These are phyloP conservation scores for Aegithalos caudatus DNA, from an alignment of 2,113 vertebrate genomes.

Conservation along the genomic window DNA sequence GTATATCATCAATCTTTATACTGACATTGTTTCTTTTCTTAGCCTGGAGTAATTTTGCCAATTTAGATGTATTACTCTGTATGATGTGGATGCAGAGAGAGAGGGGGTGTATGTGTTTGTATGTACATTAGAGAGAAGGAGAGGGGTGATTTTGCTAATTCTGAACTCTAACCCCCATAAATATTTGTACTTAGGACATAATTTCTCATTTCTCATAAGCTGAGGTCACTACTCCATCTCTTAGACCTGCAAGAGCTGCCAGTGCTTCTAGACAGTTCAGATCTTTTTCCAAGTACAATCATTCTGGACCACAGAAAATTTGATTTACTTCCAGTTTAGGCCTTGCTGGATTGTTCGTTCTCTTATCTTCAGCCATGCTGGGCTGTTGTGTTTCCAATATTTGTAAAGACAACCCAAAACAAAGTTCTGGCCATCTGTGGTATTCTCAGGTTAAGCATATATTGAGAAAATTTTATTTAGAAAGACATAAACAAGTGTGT, in stretches of 20 bases:
- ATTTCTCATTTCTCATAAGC: neutral
- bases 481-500: neutral
- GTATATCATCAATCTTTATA: neutral
- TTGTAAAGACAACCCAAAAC: neutral
- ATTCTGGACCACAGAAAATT: neutral
- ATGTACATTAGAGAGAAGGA: neutral
- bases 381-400: neutral
- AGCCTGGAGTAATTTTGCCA: neutral
- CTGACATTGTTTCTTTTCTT: neutral
- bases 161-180: slow-evolving; percentile 22
- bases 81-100: neutral
- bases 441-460: neutral
- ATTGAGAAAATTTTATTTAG: neutral
- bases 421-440: neutral
- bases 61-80: neutral
- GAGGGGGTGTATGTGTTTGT: neutral
- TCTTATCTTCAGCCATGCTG: slow-evolving; percentile 20
- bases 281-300: slow-evolving; percentile 33
- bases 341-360: neutral
- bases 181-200: neutral
- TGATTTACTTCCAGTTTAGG: slow-evolving; percentile 14
- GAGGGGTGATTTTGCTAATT: neutral
- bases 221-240: slow-evolving; percentile 1
- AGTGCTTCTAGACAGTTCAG: slow-evolving; percentile 7
- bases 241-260: slow-evolving; percentile 19